Evolutionary conservation across 2,113 vertebrate genomes (phyloP).

Genomic region (Cathartes aura): DNA sequence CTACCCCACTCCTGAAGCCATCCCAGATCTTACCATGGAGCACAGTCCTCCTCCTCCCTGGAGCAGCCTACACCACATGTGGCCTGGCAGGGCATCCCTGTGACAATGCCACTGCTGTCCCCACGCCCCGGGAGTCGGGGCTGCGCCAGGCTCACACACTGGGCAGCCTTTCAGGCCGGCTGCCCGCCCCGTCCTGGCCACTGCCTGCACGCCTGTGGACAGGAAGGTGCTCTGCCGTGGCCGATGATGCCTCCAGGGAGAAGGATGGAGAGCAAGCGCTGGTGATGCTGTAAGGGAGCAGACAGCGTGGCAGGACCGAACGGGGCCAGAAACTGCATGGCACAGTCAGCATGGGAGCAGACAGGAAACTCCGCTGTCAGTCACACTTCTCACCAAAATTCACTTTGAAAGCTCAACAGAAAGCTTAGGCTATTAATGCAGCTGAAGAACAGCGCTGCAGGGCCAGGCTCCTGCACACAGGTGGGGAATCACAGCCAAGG

Average conservation of each 20-base stretch:
- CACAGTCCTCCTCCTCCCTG: not conserved
- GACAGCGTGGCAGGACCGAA: not conserved
- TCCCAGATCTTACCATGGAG: not conserved
- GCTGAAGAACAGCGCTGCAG: not conserved
- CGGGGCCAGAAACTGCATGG: not conserved
- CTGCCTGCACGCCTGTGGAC: accelerated
- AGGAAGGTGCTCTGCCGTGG: not conserved
- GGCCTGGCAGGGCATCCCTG: not conserved
- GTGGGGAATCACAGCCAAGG: not conserved
- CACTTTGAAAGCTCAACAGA: not conserved
- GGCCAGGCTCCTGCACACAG: not conserved
- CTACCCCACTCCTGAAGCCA: not conserved
- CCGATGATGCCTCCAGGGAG: not conserved
- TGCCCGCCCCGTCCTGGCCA: not conserved
- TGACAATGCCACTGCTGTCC: slow-evolving; percentile 33
- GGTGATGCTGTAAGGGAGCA: not conserved
- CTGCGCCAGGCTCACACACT: not conserved
- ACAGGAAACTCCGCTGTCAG: not conserved
- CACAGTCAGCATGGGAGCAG: not conserved
- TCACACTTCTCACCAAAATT: not conserved
- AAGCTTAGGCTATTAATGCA: not conserved
- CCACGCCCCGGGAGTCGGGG: accelerated
- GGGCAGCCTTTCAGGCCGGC: slow-evolving; percentile 1
- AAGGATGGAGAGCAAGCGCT: not conserved
- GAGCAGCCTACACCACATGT: not conserved